Percentiles rank a stretch among this genome's conserved stretches.
phyloP scores from a whole-genome alignment of 2,113 vertebrate genomes.

The Actinemys pallida region DNA sequence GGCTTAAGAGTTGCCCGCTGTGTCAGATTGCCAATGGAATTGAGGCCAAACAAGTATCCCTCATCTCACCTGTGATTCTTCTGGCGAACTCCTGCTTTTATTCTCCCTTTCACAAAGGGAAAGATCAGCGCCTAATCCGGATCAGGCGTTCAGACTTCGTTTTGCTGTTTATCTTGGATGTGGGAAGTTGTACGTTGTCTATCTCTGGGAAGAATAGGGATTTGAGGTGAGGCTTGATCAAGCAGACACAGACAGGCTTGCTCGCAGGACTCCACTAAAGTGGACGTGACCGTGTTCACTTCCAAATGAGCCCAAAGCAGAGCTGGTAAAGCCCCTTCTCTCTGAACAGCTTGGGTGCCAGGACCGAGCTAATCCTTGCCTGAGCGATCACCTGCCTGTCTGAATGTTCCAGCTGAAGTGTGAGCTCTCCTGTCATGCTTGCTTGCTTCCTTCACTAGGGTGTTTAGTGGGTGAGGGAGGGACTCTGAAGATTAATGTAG shows the following conservation, averaged over 20 bases:
- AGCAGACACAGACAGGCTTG: fast-evolving
- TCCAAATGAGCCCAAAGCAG: neutral
- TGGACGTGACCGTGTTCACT: fast-evolving
- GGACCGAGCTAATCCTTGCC: neutral
- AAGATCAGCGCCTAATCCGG: neutral
- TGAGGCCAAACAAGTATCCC: no score
- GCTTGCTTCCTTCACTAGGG: neutral
- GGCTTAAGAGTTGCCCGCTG: fast-evolving
- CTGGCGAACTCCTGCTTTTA: neutral
- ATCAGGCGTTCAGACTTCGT: neutral
- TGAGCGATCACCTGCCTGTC: neutral
- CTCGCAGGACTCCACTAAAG: neutral
- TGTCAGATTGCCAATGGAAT: neutral
- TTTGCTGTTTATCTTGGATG: fast-evolving
- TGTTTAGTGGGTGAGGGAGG: fast-evolving
- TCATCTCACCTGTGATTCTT: neutral
- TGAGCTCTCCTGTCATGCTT: neutral
- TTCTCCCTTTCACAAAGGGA: neutral
- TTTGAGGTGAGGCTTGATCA: neutral
- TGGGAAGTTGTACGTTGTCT: neutral
- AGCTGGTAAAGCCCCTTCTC: neutral
- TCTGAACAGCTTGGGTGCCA: fast-evolving
- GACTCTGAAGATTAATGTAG: fast-evolving
- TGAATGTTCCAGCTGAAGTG: neutral
- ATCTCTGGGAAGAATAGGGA: fast-evolving